Evolutionary conservation across 2,888 invertebrate genomes (phyloP), one percentile per base, ranked within the genome.

Genomic region (Campopleginae sp.): DNA sequence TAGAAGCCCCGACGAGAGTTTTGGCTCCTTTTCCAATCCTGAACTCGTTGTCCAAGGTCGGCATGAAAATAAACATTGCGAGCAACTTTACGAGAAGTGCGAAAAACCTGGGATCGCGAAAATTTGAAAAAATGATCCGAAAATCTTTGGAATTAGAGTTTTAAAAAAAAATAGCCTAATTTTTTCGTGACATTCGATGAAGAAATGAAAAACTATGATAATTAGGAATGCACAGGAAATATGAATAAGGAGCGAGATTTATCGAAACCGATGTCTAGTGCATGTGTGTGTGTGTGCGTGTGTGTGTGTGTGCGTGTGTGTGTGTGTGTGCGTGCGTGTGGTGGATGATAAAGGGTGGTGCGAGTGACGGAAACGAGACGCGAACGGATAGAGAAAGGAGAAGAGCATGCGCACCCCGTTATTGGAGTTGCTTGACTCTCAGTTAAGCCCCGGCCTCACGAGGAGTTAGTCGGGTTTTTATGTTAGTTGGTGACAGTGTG

Each of bases 391-490:
- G 68, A 33, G 51, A 65, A 77, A 54, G 46, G 85, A 74, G 79
- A 48, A 58, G 85, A 74, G 89, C 87, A 86, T 86, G 87, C 87
- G 88, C 85, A 81, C 71, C 75, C 70, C 83, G 88, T 86, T 88
- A 86, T 88, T 84, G 88, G 86, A 86, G 88, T 87, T 87, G 88
- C 84, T 89, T 89, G 86, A 82, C 86, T 87, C 87, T 92, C 91
- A 93, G 93, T 93, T 89, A 88, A 90, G 90, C 91, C 91, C 92
- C 92, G 90, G 90, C 89, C 85, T 89, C 89, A 86, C 87, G 86
- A 90, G 91, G 92, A 92, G 92, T 91, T 88, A 89, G 88, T 89
- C 91, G 91, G 90, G 91, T 88, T 77, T 76, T 89, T 87, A 70
- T 83, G 75, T 76, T 80, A 80, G 68, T 80, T 75, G 66, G 80